Evolutionary conservation across 2,113 vertebrate species (phyloP).

Genomic region (Sturnira hondurensis): DNA sequence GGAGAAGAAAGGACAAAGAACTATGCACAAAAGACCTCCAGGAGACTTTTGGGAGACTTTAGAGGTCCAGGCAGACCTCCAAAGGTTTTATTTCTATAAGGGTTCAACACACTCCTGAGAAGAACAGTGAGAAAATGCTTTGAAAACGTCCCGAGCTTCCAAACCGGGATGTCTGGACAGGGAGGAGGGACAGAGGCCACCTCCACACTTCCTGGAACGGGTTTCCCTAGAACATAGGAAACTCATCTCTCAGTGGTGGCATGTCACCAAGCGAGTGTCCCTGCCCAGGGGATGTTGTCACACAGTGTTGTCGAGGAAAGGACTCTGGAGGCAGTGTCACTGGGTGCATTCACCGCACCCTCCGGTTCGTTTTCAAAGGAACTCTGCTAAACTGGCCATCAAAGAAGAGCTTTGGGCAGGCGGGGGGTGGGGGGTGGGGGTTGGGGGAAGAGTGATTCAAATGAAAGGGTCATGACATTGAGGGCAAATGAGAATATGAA

Average conservation of each 20-base stretch:
- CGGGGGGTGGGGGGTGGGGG: too few species aligned
- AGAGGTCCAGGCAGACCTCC: neutral
- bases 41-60: neutral
- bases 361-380: neutral
- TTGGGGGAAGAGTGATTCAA: neutral
- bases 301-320: neutral
- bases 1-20: neutral
- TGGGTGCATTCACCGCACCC: neutral
- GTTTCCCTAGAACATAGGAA: neutral
- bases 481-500: neutral
- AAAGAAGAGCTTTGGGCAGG: neutral
- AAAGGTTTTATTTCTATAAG: neutral
- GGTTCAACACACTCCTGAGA: neutral
- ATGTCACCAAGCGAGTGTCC: neutral
- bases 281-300: neutral
- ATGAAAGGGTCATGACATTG: neutral
- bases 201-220: neutral
- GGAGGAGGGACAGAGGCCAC: neutral
- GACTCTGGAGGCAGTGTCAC: rapidly evolving
- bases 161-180: neutral
- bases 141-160: neutral
- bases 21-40: neutral
- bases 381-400: neutral
- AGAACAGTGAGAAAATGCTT: neutral
- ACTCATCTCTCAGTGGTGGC: neutral